Evolutionary conservation across 2,888 invertebrate genomes (phyloP), one percentile per base, ranked within the genome.

Genomic region (Andrena hattorfiana): DNA sequence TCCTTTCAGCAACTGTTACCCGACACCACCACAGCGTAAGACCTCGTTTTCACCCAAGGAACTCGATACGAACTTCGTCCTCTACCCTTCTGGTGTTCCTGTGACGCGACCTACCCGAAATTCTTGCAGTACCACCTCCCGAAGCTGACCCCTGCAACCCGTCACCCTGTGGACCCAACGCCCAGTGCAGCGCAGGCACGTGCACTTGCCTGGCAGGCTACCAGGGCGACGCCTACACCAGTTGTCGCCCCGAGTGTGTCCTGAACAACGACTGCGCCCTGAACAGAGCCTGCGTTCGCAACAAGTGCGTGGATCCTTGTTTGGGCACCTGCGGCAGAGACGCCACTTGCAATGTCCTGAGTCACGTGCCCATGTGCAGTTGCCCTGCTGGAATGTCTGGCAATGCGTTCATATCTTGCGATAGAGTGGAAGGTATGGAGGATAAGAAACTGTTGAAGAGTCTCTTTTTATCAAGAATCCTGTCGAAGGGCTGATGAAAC

Each of bases 301-400:
- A 96, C 90, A 97, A 97, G 94, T 97, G 97, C 91, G 92, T 95
- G 6, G 96, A 97, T 93, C 97, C 97, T 26, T 97, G 97, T 89
- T 95, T 95, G 30, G 96, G 96, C 88, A 96, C 96, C 62, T 96
- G 97, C 93, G 97, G 97, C 66, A 90, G 94, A 75, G 94, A 94
- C 69, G 95, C 95, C 10, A 13, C 88, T 35, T 93, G 92, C 68
- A 89, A 89, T 82, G 96, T 96, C 49, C 95, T 95, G 85, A 96
- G 96, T 90, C 96, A 97, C 89, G 95, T 97, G 80, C 96, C 96
- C 16, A 96, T 96, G 90, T 96, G 96, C 77, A 95, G 95, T 77
- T 97, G 97, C 91, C 95, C 96, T 2, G 94, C 95, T 88, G 96
- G 96, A 83, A 96, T 95, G 90, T 95, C 95, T 67, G 97, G 97